Percentiles rank a stretch among this genome's conserved stretches.
Conservation (phyloP, 1,140 invertebrate species). For the Alviniconcha marisindica region DNA sequence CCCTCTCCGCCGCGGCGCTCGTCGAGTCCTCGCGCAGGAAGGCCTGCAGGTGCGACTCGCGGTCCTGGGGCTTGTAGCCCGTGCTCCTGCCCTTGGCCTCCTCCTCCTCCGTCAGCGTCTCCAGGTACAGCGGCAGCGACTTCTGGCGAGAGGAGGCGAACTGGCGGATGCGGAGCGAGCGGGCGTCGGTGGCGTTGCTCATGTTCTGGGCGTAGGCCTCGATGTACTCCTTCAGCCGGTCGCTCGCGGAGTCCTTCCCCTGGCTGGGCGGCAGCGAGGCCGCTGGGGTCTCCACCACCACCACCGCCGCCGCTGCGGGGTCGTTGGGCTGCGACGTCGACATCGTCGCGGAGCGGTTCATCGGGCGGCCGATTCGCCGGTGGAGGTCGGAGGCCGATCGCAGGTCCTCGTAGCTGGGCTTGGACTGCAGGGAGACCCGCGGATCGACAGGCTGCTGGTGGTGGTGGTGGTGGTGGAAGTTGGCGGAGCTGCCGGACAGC, state of each 20-base stretch:
- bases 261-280: neutral
- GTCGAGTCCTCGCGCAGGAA: slow-evolving; percentile 27
- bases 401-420: slow-evolving; percentile 17
- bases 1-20: neutral
- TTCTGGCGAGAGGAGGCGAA: slow-evolving; percentile 64
- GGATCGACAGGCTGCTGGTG: neutral
- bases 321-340: slow-evolving; percentile 13
- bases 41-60: slow-evolving; percentile 30
- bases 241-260: neutral
- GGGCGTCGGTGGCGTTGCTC: neutral
- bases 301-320: neutral
- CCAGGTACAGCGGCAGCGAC: slow-evolving; percentile 67
- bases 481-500: neutral
- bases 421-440: neutral
- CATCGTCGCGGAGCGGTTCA: neutral
- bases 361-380: neutral
- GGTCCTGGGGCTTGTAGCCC: slow-evolving; percentile 44
- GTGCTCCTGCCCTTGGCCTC: slow-evolving; percentile 52
- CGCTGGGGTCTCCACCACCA: neutral
- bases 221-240: slow-evolving; percentile 41
- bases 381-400: slow-evolving; percentile 21
- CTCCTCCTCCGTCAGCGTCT: slow-evolving; percentile 69
- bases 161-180: slow-evolving; percentile 51
- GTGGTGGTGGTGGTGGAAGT: neutral
- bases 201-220: slow-evolving; percentile 21